Base-by-base conservation (phyloP, 2,113 vertebrate genomes). In the Cheirogaleus medius region DNA sequence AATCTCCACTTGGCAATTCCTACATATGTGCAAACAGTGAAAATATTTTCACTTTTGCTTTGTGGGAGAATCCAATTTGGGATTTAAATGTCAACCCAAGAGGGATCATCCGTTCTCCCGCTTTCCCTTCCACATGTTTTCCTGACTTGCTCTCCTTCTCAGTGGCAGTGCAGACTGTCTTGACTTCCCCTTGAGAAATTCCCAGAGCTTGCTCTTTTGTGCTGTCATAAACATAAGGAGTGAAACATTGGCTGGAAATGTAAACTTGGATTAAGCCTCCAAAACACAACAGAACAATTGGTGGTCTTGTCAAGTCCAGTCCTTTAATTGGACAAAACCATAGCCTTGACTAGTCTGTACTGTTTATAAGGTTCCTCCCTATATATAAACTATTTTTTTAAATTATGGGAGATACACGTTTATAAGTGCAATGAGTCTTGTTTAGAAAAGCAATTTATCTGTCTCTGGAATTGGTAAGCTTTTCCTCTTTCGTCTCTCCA, bases 251-350 rank as follows among this genome's bases (percentile, higher is more conserved):
- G 96, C 97, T 97, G 91, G 87, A 97, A 98, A 97, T 98, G 98
- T 98, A 98, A 99, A 98, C 98, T 99, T 99, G 98, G 98, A 95
- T 3, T 77, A 95, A 92, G 84, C 94, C 98, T 95, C 95, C 98
- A 97, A 98, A 98, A 98, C 98, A 98, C 98, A 98, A 68, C 95
- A 98, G 97, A 98, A 98, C 97, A 98, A 98, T 97, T 97, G 97
- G 98, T 97, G 97, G 96, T 97, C 98, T 98, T 97, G 96, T 98
- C 97, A 97, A 98, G 91, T 84, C 98, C 93, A 93, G 96, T 68
- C 90, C 89, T 98, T 99, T 98, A 97, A 98, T 88, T 98, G 98
- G 98, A 98, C 86, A 93, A 93, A 97, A 91, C 96, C 96, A 96
- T 42, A 90, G 97, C 95, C 88, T 95, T 89, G 96, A 97, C 97